phyloP scores from a whole-genome alignment of 2,888 invertebrate species.

The Nomada goodeniana region DNA sequence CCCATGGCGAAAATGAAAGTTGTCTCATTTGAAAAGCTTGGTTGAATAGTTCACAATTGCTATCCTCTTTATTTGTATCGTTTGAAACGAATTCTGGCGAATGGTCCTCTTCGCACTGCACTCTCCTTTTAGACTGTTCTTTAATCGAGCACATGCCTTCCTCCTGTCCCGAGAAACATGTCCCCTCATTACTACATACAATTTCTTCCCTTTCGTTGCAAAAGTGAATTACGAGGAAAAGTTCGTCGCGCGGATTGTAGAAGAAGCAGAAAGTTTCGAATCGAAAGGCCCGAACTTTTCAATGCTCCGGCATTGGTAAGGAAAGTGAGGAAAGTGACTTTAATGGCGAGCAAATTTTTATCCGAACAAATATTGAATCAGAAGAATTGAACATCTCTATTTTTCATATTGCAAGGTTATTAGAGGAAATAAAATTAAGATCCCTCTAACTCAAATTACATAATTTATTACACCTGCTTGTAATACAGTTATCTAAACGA shows the following conservation, averaged over 20 bases:
- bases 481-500: too few relatives aligned
- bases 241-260: slow-evolving; percentile 40
- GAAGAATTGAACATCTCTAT: background rate
- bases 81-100: slow-evolving; percentile 5
- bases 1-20: background rate
- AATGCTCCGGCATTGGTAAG: slow-evolving; percentile 1
- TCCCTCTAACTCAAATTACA: too few relatives aligned
- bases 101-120: slow-evolving; percentile 13
- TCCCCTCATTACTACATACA: slow-evolving; percentile 23
- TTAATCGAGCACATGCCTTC: slow-evolving; percentile 32
- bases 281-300: slow-evolving; percentile 45
- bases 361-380: slow-evolving; percentile 18
- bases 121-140: slow-evolving; percentile 20
- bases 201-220: slow-evolving; percentile 20
- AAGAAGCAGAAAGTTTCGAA: slow-evolving; percentile 30
- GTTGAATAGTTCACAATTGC: slow-evolving; percentile 36
- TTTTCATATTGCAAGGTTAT: background rate
- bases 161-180: slow-evolving; percentile 17
- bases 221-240: slow-evolving; percentile 49
- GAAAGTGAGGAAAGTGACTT: background rate
- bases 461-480: too few relatives aligned
- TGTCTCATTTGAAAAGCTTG: background rate
- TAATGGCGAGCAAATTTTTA: slow-evolving; percentile 28
- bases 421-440: too few relatives aligned
- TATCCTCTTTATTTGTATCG: slow-evolving; percentile 18